Evolutionary conservation across 2,888 invertebrate genomes (phyloP).

Genomic region (Leucania comma): DNA sequence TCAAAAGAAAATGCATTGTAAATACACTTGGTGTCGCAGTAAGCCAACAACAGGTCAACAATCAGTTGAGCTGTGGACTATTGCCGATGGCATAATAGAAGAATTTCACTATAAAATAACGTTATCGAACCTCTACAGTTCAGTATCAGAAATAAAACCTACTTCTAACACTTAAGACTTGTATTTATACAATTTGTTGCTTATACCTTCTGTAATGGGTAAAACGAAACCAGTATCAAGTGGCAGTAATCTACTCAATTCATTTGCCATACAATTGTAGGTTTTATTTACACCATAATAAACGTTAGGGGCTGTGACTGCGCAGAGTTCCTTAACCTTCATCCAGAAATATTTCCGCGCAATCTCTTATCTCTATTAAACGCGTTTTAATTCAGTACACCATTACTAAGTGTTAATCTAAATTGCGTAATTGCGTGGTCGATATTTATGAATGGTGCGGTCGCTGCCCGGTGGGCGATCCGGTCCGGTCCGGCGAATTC

Average conservation of each 20-base stretch:
- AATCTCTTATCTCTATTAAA: slow-evolving; percentile 67
- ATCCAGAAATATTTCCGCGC: slow-evolving; percentile 63
- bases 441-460: slow-evolving; percentile 84
- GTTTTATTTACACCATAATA: slow-evolving; percentile 47
- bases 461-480: slow-evolving; percentile 85
- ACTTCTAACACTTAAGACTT: slow-evolving; percentile 30
- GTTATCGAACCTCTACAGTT: neutral
- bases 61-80: neutral
- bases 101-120: neutral
- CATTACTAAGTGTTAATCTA: slow-evolving; percentile 74
- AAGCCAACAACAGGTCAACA: no score
- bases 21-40: neutral
- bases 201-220: slow-evolving; percentile 47
- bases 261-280: slow-evolving; percentile 36
- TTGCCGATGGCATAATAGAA: neutral
- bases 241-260: slow-evolving; percentile 40
- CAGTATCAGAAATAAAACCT: slow-evolving; percentile 34
- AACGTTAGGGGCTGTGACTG: slow-evolving; percentile 11
- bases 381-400: slow-evolving; percentile 73
- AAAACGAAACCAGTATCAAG: slow-evolving; percentile 52
- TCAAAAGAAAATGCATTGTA: neutral
- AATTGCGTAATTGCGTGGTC: slow-evolving; percentile 83
- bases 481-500: slow-evolving; percentile 78
- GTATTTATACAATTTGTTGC: slow-evolving; percentile 45
- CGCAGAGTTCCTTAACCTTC: slow-evolving; percentile 51